phyloP scores from a whole-genome alignment of 2,888 invertebrate genomes.

The Drepana falcataria region DNA sequence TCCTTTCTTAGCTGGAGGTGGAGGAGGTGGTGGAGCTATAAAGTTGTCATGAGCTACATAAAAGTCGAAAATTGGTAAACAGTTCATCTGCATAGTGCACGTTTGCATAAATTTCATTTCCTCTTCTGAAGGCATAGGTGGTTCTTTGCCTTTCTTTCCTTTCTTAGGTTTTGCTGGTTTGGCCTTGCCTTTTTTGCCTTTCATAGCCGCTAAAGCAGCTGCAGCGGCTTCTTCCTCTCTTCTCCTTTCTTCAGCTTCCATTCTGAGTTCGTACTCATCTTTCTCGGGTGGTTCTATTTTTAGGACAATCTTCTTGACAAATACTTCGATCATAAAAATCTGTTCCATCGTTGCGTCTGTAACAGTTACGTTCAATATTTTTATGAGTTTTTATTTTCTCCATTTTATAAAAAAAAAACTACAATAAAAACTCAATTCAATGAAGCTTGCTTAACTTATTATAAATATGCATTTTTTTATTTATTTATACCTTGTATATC shows the following conservation, averaged over 20 bases:
- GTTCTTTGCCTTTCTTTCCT: constrained; percentile 57
- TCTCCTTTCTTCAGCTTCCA: constrained; percentile 54
- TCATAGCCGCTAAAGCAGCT: constrained; percentile 44
- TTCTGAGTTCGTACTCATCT: constrained; percentile 62
- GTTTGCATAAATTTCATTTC: constrained; percentile 71
- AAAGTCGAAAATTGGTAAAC: constrained; percentile 65
- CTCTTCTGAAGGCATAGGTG: constrained; percentile 65
- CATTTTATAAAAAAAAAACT: no score
- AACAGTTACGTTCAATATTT: background rate
- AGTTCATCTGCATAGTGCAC: constrained; percentile 66
- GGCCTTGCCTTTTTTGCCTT: constrained; percentile 36
- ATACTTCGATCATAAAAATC: constrained; percentile 71
- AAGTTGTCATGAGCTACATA: constrained; percentile 72
- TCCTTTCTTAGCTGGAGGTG: constrained; percentile 45
- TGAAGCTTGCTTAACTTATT: no score
- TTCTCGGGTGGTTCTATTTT: constrained; percentile 65
- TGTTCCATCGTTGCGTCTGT: constrained; percentile 51
- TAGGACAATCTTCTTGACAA: constrained; percentile 61
- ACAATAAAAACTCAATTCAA: no score
- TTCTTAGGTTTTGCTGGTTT: constrained; percentile 34
- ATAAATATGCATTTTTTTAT: no score
- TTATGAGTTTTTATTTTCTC: background rate
- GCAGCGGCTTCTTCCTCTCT: constrained; percentile 55
- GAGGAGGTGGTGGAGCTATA: constrained; percentile 60
- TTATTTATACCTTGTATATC: no score